These are phyloP conservation scores for Odocoileus hemionus DNA, from an alignment of 2,113 vertebrate species.

Conservation along the genomic window DNA sequence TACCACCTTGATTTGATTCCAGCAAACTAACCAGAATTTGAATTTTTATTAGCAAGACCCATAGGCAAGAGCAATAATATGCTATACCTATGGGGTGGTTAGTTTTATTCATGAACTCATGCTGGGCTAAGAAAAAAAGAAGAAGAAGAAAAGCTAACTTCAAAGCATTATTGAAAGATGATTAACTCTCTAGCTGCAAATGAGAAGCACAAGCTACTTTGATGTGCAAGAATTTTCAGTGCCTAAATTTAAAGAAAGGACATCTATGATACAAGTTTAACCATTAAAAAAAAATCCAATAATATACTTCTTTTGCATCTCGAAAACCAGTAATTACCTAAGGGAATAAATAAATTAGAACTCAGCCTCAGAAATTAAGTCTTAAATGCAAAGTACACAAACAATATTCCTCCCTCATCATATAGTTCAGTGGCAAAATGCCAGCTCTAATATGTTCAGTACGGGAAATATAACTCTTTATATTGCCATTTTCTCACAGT, in stretches of 20 bases:
- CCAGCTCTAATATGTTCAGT: neutral
- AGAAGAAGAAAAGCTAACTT: slow-evolving; percentile 46
- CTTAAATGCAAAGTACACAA: slow-evolving; percentile 24
- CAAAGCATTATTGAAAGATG: slow-evolving; percentile 66
- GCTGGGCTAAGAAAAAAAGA: slow-evolving; percentile 22
- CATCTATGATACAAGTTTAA: slow-evolving; percentile 28
- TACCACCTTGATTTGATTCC: slow-evolving; percentile 8
- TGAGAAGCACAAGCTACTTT: slow-evolving; percentile 53
- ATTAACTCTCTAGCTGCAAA: slow-evolving; percentile 60
- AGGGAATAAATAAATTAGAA: slow-evolving; percentile 59
- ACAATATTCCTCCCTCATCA: neutral
- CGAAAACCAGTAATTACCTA: slow-evolving; percentile 38
- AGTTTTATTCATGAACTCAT: slow-evolving; percentile 70
- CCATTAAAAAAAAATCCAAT: neutral
- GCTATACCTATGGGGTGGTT: slow-evolving; percentile 18
- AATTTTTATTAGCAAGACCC: slow-evolving; percentile 67
- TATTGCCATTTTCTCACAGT: neutral
- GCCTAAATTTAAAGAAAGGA: slow-evolving; percentile 48
- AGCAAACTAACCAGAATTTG: slow-evolving; percentile 39
- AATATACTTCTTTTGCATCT: slow-evolving; percentile 31
- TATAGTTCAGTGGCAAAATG: neutral
- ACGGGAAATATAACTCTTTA: neutral
- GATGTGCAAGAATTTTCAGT: slow-evolving; percentile 47
- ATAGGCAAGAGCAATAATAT: slow-evolving; percentile 50
- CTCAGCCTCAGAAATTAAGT: slow-evolving; percentile 15